These are phyloP conservation scores for Listronotus oregonensis DNA, from an alignment of 1,140 invertebrate species.

Conservation along the genomic window DNA sequence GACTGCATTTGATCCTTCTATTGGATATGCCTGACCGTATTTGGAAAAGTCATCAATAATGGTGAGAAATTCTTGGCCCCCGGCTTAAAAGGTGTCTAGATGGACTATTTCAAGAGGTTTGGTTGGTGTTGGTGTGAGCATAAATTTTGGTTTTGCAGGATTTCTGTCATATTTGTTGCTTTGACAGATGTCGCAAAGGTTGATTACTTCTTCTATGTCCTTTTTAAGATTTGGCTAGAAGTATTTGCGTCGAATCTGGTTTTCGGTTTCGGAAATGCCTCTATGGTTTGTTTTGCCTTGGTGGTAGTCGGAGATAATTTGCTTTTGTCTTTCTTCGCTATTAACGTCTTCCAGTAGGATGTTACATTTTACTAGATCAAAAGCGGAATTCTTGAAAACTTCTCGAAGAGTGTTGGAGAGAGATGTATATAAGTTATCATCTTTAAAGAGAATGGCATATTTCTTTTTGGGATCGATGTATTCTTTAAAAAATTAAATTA, in stretches of 20 bases:
- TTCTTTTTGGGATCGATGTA: no score
- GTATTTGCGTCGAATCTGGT: conserved; percentile 16
- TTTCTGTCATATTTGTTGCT: conserved; percentile 16
- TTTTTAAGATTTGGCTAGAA: conserved; percentile 22
- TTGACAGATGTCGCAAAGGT: conserved; percentile 21
- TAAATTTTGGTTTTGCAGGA: conserved; percentile 3
- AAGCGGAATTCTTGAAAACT: not conserved
- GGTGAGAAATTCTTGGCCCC: conserved; percentile 24
- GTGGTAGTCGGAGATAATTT: conserved; percentile 15
- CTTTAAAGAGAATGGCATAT: no score
- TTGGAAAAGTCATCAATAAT: conserved; percentile 49
- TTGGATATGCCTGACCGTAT: conserved; percentile 45
- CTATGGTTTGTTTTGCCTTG: conserved; percentile 22
- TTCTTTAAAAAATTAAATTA: no score
- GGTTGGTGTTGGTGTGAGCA: conserved; percentile 4
- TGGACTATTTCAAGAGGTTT: conserved; percentile 23
- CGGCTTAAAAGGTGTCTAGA: conserved; percentile 4
- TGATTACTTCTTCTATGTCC: conserved; percentile 9
- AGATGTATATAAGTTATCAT: no score
- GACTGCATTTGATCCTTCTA: conserved; percentile 30
- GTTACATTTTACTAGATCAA: not conserved
- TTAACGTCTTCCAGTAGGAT: not conserved
- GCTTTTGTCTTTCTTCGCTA: not conserved
- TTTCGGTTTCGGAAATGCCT: conserved; percentile 25
- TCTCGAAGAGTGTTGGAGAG: no score